Conservation (phyloP, 2,888 invertebrate species). For the Aphelenchoides bicaudatus region DNA sequence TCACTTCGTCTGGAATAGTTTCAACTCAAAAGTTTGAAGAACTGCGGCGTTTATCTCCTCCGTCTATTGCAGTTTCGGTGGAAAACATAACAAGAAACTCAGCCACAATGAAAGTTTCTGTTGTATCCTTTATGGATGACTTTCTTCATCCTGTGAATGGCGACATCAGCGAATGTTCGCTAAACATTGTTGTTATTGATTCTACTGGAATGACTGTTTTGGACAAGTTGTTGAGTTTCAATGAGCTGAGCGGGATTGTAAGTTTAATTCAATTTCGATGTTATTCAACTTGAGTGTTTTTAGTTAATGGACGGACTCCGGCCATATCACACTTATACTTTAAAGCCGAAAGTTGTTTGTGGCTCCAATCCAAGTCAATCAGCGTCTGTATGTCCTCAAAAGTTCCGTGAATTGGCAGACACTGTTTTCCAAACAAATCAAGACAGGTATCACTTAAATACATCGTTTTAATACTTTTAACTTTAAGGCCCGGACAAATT, state of each 20-base stretch:
- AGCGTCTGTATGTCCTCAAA: too few species aligned
- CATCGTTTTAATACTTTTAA: too few species aligned
- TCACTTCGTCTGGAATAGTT: slow-evolving; percentile 57
- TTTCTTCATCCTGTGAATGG: slow-evolving; percentile 21
- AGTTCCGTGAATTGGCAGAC: too few species aligned
- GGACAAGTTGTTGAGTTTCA: slow-evolving; percentile 32
- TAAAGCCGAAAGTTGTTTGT: slow-evolving; percentile 47
- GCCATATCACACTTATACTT: slow-evolving; percentile 54
- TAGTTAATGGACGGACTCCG: slow-evolving; percentile 50
- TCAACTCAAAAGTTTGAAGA: slow-evolving; percentile 51
- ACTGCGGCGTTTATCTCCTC: slow-evolving; percentile 45
- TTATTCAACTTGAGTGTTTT: too few species aligned
- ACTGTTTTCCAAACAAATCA: too few species aligned
- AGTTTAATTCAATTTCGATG: too few species aligned
- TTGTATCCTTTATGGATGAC: slow-evolving; percentile 21
- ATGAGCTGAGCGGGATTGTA: slow-evolving; percentile 33
- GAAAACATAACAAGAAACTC: slow-evolving; percentile 36
- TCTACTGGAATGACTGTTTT: slow-evolving; percentile 43
- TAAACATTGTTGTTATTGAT: slow-evolving; percentile 48
- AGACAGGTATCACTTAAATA: too few species aligned
- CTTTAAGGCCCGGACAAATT: slow-evolving; percentile 52
- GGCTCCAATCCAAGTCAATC: slow-evolving; percentile 7
- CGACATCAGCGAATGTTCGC: slow-evolving; percentile 40
- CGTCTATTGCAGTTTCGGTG: slow-evolving; percentile 45
- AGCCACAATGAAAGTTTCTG: slow-evolving; percentile 19